Base-by-base conservation (phyloP, 2,797 vertebrate species). In the Hemibagrus guttatus region DNA sequence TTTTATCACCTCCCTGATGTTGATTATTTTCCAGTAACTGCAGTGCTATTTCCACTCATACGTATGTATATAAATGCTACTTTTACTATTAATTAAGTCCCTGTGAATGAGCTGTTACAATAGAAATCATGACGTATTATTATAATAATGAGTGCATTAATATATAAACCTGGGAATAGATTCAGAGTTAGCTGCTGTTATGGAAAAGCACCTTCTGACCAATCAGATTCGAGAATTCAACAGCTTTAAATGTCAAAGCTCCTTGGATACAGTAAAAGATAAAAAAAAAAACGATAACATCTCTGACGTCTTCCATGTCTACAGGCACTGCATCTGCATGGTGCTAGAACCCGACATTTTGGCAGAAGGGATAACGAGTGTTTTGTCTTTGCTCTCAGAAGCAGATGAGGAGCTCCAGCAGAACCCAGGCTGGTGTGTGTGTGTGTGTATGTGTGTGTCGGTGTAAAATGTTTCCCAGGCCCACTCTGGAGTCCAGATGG, bases 401-500 rank as follows among this genome's bases (percentile, higher is more conserved):
- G 79, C 59, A 75, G 61, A 75, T 14, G 16, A 31, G 6, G 71
- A 68, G 81, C 59, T 59, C 80, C 61, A 84, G 42, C 17, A 52
- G 42, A 69, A 69, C 83, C 59, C 42, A 71, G 64, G 21, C 52
- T 79, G 39, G 75, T 23, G 28, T n/a, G 72, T 16, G 46, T 28
- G 52, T 78, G 52, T 58, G 75, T 35, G 75, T 31, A 28, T 58
- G 52, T 35, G 75, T 76, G n/a, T 75, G 72, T 75, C 42, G 28
- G 49, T 61, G 52, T 68, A 59, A 87, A 87, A 84, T 84, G 54
- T 56, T 79, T 68, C 86, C 85, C 75, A 84, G 75, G 58, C 71
- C 71, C 71, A 68, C 61, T 87, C 71, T 76, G 39, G 71, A 59
- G 71, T 75, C 86, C 86, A 87, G 86, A 87, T 87, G 86, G 86